Percentiles rank a stretch among this genome's conserved stretches.
Conservation (phyloP, 2,888 invertebrate species). For the Euclidia mi region DNA sequence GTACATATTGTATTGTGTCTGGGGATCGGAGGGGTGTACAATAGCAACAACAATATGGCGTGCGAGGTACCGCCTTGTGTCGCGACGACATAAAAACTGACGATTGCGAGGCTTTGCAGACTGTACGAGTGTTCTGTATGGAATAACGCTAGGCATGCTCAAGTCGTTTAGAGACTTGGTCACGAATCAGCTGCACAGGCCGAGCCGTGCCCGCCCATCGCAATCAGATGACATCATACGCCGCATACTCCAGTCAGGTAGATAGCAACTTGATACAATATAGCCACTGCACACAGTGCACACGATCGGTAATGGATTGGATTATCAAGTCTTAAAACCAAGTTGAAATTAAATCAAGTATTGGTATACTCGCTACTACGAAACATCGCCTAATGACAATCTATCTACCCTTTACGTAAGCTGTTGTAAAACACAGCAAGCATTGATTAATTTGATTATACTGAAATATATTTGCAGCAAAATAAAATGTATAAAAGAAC, state of each 20-base stretch:
- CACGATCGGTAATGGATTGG: constrained; percentile 16
- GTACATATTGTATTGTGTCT: constrained; percentile 23
- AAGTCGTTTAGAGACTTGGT: constrained; percentile 73
- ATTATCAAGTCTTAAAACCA: background rate
- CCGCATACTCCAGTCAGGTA: constrained; percentile 61
- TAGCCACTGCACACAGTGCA: constrained; percentile 51
- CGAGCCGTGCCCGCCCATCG: constrained; percentile 78
- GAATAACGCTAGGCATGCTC: constrained; percentile 69
- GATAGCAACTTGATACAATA: constrained; percentile 55
- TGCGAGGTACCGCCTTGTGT: constrained; percentile 18
- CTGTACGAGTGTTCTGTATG: constrained; percentile 67
- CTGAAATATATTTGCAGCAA: too few relatives aligned
- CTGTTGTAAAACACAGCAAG: too few relatives aligned
- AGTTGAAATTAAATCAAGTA: background rate
- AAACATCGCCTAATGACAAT: too few relatives aligned
- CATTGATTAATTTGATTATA: too few relatives aligned
- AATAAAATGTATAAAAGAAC: too few relatives aligned
- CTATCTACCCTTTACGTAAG: too few relatives aligned
- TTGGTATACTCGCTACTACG: too few relatives aligned
- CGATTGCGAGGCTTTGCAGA: constrained; percentile 53
- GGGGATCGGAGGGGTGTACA: constrained; percentile 1
- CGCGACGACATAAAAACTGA: constrained; percentile 55
- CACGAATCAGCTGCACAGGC: constrained; percentile 71
- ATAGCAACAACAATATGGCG: constrained; percentile 7
- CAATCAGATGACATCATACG: constrained; percentile 83